These are phyloP conservation scores for Cuniculus paca DNA, from an alignment of 2,797 vertebrate genomes.

Conservation along the genomic window DNA sequence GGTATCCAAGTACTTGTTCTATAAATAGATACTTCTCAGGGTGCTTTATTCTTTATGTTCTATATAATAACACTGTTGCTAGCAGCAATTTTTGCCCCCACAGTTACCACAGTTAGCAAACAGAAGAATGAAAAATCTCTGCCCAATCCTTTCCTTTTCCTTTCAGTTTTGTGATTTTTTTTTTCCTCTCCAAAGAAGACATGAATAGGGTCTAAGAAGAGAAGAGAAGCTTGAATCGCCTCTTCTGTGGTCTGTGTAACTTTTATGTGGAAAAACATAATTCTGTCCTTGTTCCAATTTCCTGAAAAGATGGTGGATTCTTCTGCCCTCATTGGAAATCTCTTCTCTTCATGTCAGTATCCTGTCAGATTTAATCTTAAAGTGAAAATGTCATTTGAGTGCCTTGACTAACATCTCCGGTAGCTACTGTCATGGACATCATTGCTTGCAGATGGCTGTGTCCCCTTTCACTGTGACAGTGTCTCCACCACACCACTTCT, in stretches of 20 bases:
- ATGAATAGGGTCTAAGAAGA: slow-evolving; percentile 24
- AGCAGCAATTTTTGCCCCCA: slow-evolving; percentile 12
- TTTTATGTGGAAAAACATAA: neutral
- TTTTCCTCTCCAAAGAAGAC: slow-evolving; percentile 1
- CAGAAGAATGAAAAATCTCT: slow-evolving; percentile 44
- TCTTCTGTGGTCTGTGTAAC: neutral
- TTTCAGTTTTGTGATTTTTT: slow-evolving; percentile 61
- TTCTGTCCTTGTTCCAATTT: slow-evolving; percentile 9
- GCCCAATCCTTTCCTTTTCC: neutral
- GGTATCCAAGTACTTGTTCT: slow-evolving; percentile 32
- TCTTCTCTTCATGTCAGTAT: neutral
- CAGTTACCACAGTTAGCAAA: slow-evolving; percentile 23
- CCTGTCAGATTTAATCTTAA: slow-evolving; percentile 11
- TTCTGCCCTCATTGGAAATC: neutral
- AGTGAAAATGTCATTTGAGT: neutral
- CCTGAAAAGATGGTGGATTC: slow-evolving; percentile 35
- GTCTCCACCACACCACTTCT: neutral
- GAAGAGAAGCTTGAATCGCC: neutral
- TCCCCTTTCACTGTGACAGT: neutral
- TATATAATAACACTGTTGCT: slow-evolving; percentile 1
- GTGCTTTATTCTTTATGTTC: slow-evolving; percentile 56
- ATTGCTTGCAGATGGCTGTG: neutral
- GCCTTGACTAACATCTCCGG: neutral
- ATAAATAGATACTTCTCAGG: slow-evolving; percentile 41
- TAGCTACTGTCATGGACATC: neutral